Evolutionary conservation across 2,113 vertebrate genomes (phyloP), one percentile per base, ranked within the genome.

Genomic region (Macquaria australasica): DNA sequence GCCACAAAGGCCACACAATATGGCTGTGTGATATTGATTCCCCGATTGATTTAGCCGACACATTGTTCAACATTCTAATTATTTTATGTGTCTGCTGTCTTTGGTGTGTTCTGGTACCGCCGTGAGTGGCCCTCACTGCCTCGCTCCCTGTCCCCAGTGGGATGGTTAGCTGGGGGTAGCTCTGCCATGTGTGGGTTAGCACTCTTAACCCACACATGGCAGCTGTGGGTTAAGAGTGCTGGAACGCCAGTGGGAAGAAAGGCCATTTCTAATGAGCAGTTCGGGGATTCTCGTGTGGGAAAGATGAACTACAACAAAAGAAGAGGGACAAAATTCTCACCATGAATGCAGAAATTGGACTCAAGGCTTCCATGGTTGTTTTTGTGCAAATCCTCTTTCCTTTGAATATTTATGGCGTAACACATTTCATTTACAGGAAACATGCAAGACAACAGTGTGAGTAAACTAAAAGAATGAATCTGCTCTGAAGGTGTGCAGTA

Each of bases 201-300:
- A n/a, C n/a, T n/a, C n/a, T n/a, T n/a, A n/a, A n/a, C n/a, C n/a
- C n/a, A n/a, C n/a, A 82, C 75, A 16, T 58, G 41, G 73, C 34
- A 34, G 77, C 64, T 11, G 21, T 25, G 78, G 79, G 81, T 77
- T 51, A 43, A 73, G 6, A 77, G 82, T 14, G 34, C 74, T 58
- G 58, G 68, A 73, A 72, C 31, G 59, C 64, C 69, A 43, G 51
- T 25, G 74, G 50, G 45, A 72, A 74, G 76, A 78, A 68, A 77
- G 67, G 73, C 63, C 25, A 25, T 78, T 82, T 84, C 64, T 90
- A 93, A 93, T 88, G 89, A 94, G 91, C 81, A 90, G 88, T 89
- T 50, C 41, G 37, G 77, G 84, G 86, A 91, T 71, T 83, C 64
- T 74, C 55, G 23, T 67, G 59, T 43, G 60, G 62, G 43, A 23